Evolutionary conservation across 2,797 vertebrate genomes (phyloP), one percentile per base, ranked within the genome.

Genomic region (Fringilla coelebs): DNA sequence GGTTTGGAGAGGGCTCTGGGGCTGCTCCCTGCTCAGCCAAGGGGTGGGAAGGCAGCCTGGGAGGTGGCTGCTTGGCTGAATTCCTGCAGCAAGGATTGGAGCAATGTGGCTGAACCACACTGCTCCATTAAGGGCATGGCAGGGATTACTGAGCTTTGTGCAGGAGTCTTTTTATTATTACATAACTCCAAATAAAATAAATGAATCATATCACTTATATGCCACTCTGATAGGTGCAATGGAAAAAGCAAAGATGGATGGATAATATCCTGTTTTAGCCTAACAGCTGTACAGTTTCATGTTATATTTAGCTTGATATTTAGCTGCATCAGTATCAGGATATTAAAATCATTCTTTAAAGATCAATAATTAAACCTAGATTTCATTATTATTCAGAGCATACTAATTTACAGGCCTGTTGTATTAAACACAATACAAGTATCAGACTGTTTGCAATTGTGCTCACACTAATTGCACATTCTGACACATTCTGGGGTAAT

Each of bases 401-500:
- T 90, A 90, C 20, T 40, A 79, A 73, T 73, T 82, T 71, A 54
- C n/a, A 80, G 58, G 45, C 36, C 20, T 25, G 52, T 61, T 91
- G 45, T 79, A 89, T 85, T 85, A 91, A 79, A 67, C 38, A 71
- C 2, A 11, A 79, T 61, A 88, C 60, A 95, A 94, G 88, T 85
- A 92, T 84, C 67, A 31, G 52, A 71, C 60, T 3, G 2, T 71
- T 84, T 63, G 89, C 86, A 91, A 94, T 75, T 79, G 79, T 81
- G 36, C 77, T 94, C 46, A 10, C 58, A 48, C 57, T 96, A 96
- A 96, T 94, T 96, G 93, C 88, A 78, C 83, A 45, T 91, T 91
- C 91, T 91, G 83, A 80, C 91, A 86, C 83, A 51, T 90, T 96
- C 46, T 54, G 38, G 83, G 73, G 88, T 96, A 96, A 95, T 94